Conservation (phyloP, 2,797 vertebrate genomes). For the Sus cebifrons region DNA sequence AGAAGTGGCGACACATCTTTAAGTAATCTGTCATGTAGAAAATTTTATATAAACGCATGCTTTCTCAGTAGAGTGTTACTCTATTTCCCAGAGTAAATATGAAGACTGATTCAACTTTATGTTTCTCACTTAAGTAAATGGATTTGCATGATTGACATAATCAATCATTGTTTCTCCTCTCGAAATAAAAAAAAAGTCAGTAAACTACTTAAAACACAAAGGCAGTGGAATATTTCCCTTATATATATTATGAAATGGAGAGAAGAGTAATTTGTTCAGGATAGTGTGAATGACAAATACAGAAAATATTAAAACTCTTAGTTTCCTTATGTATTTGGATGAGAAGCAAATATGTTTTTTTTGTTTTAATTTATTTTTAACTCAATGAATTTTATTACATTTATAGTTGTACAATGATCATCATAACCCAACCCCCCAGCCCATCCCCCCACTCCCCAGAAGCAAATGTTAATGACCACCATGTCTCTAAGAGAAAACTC, state of each 20-base stretch:
- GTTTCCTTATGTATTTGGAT: not conserved
- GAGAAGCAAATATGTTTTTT: not conserved
- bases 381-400: no score
- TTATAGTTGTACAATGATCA: no score
- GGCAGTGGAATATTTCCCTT: not conserved
- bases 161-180: not conserved
- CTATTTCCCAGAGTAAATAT: not conserved
- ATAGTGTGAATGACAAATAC: not conserved
- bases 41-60: not conserved
- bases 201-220: slow-evolving; percentile 15
- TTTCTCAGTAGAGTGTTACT: not conserved
- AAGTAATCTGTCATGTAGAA: slow-evolving; percentile 2
- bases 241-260: slow-evolving; percentile 26
- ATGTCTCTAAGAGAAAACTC: not conserved
- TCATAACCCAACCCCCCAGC: no score
- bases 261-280: not conserved
- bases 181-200: slow-evolving; percentile 20
- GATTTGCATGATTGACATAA: slow-evolving; percentile 29
- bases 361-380: no score
- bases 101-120: not conserved
- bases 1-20: not conserved
- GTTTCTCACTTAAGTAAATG: not conserved
- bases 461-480: not conserved
- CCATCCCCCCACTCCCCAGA: not conserved
- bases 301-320: not conserved